These are phyloP conservation scores for Stercorarius parasiticus DNA, from an alignment of 2,113 vertebrate genomes.

Conservation along the genomic window DNA sequence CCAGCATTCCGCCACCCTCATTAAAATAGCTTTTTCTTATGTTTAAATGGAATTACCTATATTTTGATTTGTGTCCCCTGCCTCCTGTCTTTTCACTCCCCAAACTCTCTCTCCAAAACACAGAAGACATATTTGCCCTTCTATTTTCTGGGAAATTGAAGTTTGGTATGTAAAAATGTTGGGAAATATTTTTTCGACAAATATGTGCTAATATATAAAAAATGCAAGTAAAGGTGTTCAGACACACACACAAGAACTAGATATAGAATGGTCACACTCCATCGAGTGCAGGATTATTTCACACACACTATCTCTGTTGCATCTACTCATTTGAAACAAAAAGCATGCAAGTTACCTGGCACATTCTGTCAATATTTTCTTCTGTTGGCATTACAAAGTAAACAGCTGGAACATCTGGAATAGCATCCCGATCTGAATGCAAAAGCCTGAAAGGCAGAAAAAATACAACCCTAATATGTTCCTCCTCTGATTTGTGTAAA, in stretches of 20 bases:
- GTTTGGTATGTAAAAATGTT: background rate
- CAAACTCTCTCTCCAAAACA: background rate
- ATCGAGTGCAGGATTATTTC: background rate
- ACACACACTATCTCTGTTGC: background rate
- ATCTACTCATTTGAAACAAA: background rate
- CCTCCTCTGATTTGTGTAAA: background rate
- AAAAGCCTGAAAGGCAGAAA: conserved; percentile 79
- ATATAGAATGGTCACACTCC: background rate
- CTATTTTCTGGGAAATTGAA: background rate
- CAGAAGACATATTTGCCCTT: background rate
- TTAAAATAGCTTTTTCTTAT: background rate
- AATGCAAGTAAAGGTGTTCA: background rate
- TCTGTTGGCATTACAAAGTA: conserved; percentile 98
- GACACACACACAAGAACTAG: background rate
- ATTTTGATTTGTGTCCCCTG: background rate
- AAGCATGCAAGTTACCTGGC: conserved; percentile 82
- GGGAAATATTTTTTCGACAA: background rate
- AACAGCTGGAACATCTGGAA: conserved; percentile 96
- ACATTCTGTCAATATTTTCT: conserved; percentile 97
- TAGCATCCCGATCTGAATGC: conserved; percentile 95
- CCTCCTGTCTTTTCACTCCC: background rate
- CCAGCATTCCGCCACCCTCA: background rate
- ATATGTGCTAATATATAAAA: background rate
- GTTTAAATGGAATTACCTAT: background rate
- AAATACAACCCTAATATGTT: background rate